Conservation (phyloP, 2,888 invertebrate species). For the Scrobipalpa atriplicella region DNA sequence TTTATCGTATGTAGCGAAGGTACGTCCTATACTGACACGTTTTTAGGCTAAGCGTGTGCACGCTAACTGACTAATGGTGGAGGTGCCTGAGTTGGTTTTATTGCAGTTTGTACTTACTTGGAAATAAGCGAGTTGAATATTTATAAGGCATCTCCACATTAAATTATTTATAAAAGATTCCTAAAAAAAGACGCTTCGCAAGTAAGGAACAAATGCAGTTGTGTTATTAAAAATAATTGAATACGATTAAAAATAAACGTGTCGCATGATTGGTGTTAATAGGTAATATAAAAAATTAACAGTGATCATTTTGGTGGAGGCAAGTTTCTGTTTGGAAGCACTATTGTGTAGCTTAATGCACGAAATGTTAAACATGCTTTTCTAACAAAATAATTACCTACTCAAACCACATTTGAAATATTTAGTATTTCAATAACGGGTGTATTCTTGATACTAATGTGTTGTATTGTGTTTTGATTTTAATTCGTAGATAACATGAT, state of each 20-base stretch:
- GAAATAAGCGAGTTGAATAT: too few relatives aligned
- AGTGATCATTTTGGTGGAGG: constrained; percentile 7
- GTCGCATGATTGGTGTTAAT: constrained; percentile 16
- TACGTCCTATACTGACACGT: constrained; percentile 81
- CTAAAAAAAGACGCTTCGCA: background rate
- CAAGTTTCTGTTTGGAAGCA: background rate
- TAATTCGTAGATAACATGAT: constrained; percentile 9
- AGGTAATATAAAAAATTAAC: background rate
- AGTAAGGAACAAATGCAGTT: constrained; percentile 12
- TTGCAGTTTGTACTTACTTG: constrained; percentile 20
- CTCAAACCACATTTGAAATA: background rate
- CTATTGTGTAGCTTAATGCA: constrained; percentile 12
- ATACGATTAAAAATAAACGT: background rate
- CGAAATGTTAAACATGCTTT: background rate
- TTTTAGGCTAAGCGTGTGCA: constrained; percentile 70
- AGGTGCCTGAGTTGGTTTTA: constrained; percentile 46
- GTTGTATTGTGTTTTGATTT: constrained; percentile 18
- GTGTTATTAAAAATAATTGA: background rate
- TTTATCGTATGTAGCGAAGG: constrained; percentile 83
- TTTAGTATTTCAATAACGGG: constrained; percentile 40
- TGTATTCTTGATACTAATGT: constrained; percentile 73
- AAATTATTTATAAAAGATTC: background rate
- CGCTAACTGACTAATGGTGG: constrained; percentile 67
- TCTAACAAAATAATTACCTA: background rate
- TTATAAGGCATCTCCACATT: background rate